Evolutionary conservation across 1,140 invertebrate genomes (phyloP).

Genomic region (Ectropis grisescens): DNA sequence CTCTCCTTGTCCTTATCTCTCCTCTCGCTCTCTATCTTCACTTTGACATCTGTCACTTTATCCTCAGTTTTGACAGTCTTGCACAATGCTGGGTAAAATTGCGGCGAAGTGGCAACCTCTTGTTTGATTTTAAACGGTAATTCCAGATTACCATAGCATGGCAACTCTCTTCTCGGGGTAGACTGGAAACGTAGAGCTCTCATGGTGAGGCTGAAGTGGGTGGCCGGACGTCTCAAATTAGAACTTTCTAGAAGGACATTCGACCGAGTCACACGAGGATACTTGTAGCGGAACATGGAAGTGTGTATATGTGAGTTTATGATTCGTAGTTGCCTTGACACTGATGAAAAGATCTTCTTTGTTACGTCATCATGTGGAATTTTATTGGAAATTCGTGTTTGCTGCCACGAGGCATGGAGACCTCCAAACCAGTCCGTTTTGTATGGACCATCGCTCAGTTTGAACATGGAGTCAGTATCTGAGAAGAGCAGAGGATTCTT

Average conservation of each 20-base stretch:
- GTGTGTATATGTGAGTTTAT: constrained; percentile 57
- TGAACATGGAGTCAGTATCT: constrained; percentile 9
- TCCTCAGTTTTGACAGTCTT: constrained; percentile 35
- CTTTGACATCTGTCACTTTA: constrained; percentile 32
- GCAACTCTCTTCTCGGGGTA: constrained; percentile 49
- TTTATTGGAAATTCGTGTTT: constrained; percentile 34
- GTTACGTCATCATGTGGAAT: constrained; percentile 41
- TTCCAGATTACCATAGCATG: constrained; percentile 64
- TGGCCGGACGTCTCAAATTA: constrained; percentile 29
- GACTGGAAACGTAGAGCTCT: constrained; percentile 56
- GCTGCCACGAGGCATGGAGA: constrained; percentile 41
- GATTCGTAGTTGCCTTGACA: constrained; percentile 51
- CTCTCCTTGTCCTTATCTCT: constrained; percentile 25
- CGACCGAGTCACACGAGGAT: constrained; percentile 53
- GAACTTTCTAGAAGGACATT: constrained; percentile 52
- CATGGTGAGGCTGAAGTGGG: constrained; percentile 37
- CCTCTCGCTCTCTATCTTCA: constrained; percentile 38
- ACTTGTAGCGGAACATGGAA: constrained; percentile 56
- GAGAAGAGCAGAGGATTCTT: constrained; percentile 41
- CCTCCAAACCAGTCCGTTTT: constrained; percentile 36
- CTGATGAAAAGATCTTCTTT: constrained; percentile 51
- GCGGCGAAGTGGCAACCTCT: constrained; percentile 25
- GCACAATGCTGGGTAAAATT: constrained; percentile 33
- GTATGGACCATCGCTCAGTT: constrained; percentile 15
- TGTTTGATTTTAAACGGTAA: constrained; percentile 59